Base-by-base conservation (phyloP, 2,797 vertebrate species). In the Triplophysa yarkandensis region DNA sequence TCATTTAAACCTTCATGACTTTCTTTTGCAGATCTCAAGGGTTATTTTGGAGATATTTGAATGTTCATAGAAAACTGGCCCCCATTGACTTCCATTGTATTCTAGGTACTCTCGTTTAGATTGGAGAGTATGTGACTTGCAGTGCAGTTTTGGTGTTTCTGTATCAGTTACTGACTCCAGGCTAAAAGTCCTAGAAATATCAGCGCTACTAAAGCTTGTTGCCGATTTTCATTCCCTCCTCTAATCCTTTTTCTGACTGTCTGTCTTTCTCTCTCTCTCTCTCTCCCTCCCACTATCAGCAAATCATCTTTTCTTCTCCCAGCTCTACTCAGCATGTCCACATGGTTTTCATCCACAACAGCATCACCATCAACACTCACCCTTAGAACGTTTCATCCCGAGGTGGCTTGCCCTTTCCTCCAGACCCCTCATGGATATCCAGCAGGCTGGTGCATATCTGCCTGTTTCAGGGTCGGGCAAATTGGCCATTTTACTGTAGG, bases 401-500 rank as follows among this genome's bases (percentile, higher is more conserved):
- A 71, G 50, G 55, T 52, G 46, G 32, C 23, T n/a, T 48, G 28
- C 32, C 58, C 72, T 63, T 43, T 54, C 32, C 30, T 67, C 23
- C 30, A 62, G 50, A 65, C 74, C 52, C 71, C 58, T 66, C 62
- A 41, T 73, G 67, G 74, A 77, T 65, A 76, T 79, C 54, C 64
- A 76, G 62, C 58, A 76, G 50, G 76, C 76, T 73, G 58, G 48
- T 74, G 50, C 71, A 75, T 71, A 72, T 82, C 80, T 71, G 44
- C 68, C 80, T 68, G 54, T 81, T 80, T 82, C 78, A 83, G 77
- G 80, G 68, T 75, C 76, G 76, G 80, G 78, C 77, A 83, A 85
- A 85, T 83, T 85, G 82, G 80, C 81, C 82, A 80, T 79, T 83
- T 85, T 85, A 82, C 84, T 82, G 81, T 81, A 75, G 82, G 74